Conservation (phyloP, 2,113 vertebrate genomes). For the Oryzias javanicus region DNA sequence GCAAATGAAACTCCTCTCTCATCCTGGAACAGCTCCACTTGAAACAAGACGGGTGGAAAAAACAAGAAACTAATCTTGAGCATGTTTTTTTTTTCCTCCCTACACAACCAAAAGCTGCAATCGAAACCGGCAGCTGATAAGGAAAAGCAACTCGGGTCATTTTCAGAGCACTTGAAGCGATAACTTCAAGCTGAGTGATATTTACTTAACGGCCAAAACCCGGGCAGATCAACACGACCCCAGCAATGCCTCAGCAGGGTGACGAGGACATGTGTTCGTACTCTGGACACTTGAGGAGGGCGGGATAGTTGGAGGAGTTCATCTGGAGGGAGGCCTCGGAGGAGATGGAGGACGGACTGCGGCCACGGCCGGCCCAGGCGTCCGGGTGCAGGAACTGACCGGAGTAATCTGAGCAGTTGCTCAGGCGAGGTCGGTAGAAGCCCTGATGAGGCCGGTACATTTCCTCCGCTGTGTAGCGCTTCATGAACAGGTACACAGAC, state of each 20-base stretch:
- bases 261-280: constrained; percentile 93
- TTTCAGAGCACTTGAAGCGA: constrained; percentile 24
- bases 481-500: constrained; percentile 94
- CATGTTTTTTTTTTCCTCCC: constrained; percentile 16
- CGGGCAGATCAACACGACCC: constrained; percentile 18
- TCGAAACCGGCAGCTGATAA: constrained; percentile 8
- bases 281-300: constrained; percentile 89
- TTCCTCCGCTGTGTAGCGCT: constrained; percentile 88
- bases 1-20: constrained; percentile 12
- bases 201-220: constrained; percentile 36
- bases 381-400: constrained; percentile 91
- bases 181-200: constrained; percentile 21
- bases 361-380: constrained; percentile 80
- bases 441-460: constrained; percentile 85
- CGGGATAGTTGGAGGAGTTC: constrained; percentile 84
- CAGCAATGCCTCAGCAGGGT: constrained; percentile 80
- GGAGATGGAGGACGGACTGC: constrained; percentile 88
- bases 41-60: constrained; percentile 5
- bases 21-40: constrained; percentile 4
- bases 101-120: constrained; percentile 25
- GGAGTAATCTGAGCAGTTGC: constrained; percentile 92
- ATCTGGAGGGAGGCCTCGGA: constrained; percentile 89
- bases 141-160: constrained; percentile 15
- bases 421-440: constrained; percentile 88
- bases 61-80: constrained; percentile 6